These are phyloP conservation scores for Mechanitis mazaeus DNA, from an alignment of 2,888 invertebrate genomes.

Conservation along the genomic window DNA sequence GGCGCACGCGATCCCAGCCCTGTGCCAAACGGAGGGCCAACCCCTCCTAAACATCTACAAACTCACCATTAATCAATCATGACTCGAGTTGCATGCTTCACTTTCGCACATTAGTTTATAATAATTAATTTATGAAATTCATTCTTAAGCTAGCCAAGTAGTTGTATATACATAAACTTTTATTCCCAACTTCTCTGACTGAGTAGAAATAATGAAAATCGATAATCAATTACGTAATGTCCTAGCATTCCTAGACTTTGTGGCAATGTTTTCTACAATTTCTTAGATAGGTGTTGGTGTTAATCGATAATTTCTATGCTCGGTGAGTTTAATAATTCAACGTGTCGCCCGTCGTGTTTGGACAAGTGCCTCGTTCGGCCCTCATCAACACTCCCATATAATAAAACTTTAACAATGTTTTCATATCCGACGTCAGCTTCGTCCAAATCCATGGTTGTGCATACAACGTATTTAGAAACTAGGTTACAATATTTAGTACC, in stretches of 20 bases:
- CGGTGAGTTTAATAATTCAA: conserved; percentile 68
- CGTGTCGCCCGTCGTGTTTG: conserved; percentile 62
- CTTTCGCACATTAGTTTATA: conserved; percentile 30
- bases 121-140: conserved; percentile 19
- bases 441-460: conserved; percentile 47
- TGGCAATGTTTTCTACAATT: conserved; percentile 33
- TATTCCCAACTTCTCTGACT: too few relatives aligned
- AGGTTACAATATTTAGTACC: conserved; percentile 52
- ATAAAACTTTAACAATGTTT: conserved; percentile 75
- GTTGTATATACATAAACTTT: too few relatives aligned
- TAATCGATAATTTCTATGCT: conserved; percentile 67
- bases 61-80: conserved; percentile 62
- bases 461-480: conserved; percentile 58
- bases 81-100: conserved; percentile 38
- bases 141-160: too few relatives aligned
- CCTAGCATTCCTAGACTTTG: conserved; percentile 6
- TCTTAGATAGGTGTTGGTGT: conserved; percentile 68
- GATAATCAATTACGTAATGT: conserved; percentile 14
- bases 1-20: conserved; percentile 63
- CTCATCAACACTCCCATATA: conserved; percentile 69
- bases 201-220: conserved; percentile 7
- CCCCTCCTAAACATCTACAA: conserved; percentile 47
- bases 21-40: conserved; percentile 50
- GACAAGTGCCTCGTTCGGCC: conserved; percentile 68
- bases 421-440: conserved; percentile 61